Evolutionary conservation across 2,888 invertebrate species (phyloP), one percentile per base, ranked within the genome.

Genomic region (Ypsolopha sequella): DNA sequence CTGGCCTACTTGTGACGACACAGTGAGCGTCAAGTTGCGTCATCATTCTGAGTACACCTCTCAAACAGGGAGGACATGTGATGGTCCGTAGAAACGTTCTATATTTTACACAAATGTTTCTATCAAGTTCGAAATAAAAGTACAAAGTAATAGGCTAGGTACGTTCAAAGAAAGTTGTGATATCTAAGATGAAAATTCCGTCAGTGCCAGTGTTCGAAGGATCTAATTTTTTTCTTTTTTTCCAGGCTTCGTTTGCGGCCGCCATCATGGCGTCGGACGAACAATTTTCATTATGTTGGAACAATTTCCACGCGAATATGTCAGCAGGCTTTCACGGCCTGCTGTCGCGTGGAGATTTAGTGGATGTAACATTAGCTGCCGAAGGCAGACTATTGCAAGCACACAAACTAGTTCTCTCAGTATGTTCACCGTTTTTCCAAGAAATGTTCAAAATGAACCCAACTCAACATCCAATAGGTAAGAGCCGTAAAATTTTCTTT

Each of bases 201-300:
- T n/a, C n/a, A n/a, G 43, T 13, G 53, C 8, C 35, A 47, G 36
- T 41, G 2, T 41, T 47, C 39, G 10, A 7, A 11, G 6, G 36
- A n/a, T 9, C 6, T 24, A 2, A 6, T 36, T 45, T 34, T 24
- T n/a, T 54, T 51, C 41, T 51, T 54, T 48, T 6, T 77, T 70
- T 1, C 72, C 82, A 82, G 84, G 76, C 72, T 73, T 66, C 60
- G 62, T 64, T 58, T 62, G 68, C 58, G 57, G 80, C 73, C 87
- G 85, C 86, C 89, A 89, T 87, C 78, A 90, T 90, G 90, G 90
- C 90, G 90, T 90, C 90, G 86, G 90, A 90, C 87, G 91, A 91
- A 85, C 91, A 91, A 74, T 91, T 91, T 84, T 91, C 91, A 76
- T 80, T 92, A 81, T 91, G 91, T 85, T 92, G 91, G 91, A 92